These are phyloP conservation scores for Pyrocoelia pectoralis DNA, from an alignment of 2,888 invertebrate genomes.

Conservation along the genomic window DNA sequence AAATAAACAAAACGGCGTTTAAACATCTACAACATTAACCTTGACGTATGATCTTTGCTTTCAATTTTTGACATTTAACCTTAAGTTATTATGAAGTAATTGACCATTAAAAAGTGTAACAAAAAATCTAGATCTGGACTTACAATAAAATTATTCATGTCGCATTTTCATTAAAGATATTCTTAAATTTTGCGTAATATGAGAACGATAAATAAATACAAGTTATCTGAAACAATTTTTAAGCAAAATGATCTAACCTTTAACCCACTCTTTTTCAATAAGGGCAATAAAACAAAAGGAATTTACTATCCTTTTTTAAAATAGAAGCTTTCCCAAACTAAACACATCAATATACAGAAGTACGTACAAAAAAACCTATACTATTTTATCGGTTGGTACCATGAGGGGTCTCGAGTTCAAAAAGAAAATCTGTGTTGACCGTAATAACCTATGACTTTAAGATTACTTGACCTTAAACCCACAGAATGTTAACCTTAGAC, in stretches of 20 bases:
- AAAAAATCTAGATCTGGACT: constrained; percentile 12
- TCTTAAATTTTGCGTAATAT: background rate
- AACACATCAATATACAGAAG: too few relatives aligned
- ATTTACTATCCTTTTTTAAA: too few relatives aligned
- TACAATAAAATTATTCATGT: constrained; percentile 8
- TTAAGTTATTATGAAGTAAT: constrained; percentile 20
- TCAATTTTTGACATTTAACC: constrained; percentile 22
- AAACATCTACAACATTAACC: constrained; percentile 19
- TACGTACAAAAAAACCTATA: too few relatives aligned
- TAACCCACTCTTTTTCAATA: too few relatives aligned
- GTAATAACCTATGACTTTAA: constrained; percentile 35
- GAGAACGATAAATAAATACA: background rate
- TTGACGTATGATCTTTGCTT: constrained; percentile 23
- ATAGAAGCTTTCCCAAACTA: too few relatives aligned
- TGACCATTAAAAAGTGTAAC: constrained; percentile 13
- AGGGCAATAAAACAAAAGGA: too few relatives aligned
- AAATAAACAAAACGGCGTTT: constrained; percentile 24
- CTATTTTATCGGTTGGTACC: background rate
- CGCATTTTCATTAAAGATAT: background rate
- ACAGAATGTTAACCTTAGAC: constrained; percentile 27
- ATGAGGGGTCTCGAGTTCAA: background rate
- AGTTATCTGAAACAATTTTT: background rate
- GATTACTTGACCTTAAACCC: constrained; percentile 37
- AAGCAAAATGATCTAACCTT: too few relatives aligned
- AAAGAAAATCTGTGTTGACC: constrained; percentile 34